phyloP scores from a whole-genome alignment of 2,113 vertebrate species.

The Chaetops frenatus region DNA sequence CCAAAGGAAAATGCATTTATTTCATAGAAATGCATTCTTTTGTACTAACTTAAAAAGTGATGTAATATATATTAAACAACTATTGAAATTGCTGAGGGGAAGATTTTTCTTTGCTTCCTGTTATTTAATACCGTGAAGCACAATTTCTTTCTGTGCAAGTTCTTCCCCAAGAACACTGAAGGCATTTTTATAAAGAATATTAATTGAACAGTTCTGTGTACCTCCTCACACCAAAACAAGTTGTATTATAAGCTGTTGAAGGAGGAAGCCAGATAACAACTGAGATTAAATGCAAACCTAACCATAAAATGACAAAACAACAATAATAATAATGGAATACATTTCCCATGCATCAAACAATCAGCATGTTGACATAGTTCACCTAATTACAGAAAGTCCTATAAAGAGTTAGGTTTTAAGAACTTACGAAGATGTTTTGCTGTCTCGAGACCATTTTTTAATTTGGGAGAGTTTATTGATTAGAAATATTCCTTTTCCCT shows the following conservation, averaged over 20 bases:
- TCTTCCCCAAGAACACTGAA: not conserved
- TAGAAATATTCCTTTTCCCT: conserved; percentile 98
- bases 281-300: not conserved
- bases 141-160: not conserved
- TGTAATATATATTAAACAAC: not conserved
- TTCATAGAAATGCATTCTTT: not conserved
- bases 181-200: not conserved
- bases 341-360: not conserved
- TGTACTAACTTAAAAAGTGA: not conserved
- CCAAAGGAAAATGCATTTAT: not conserved
- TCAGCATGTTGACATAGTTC: not conserved
- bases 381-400: not conserved
- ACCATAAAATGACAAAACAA: not conserved
- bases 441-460: conserved; percentile 97
- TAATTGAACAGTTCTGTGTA: not conserved
- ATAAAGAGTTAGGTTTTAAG: not conserved
- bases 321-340: not conserved
- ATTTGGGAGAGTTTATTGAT: conserved; percentile 99
- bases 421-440: conserved; percentile 92
- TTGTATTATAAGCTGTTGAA: not conserved
- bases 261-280: not conserved
- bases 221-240: not conserved
- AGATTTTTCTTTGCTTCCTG: not conserved
- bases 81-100: not conserved
- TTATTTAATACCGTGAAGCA: not conserved